A percentile compares a stretch with the other conserved stretches of the same genome.
Conservation (phyloP, 2,888 invertebrate species). For the Pammene fasciana region DNA sequence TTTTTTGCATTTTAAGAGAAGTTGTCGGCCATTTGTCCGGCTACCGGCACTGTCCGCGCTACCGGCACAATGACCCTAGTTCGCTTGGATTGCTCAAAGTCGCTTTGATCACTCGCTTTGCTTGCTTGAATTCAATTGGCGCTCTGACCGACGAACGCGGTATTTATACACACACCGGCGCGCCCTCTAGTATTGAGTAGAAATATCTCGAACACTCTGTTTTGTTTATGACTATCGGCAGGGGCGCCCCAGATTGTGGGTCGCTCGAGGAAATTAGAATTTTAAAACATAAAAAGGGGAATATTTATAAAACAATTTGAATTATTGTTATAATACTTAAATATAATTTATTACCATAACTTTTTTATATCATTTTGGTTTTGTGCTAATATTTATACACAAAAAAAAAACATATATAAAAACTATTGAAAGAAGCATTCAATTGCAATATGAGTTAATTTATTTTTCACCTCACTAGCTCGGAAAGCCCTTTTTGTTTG, state of each 20-base stretch:
- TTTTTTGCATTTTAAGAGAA: too few relatives aligned
- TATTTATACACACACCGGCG: conserved; percentile 53
- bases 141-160: conserved; percentile 13
- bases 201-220: conserved; percentile 51
- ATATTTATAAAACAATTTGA: not conserved
- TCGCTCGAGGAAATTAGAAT: conserved; percentile 41
- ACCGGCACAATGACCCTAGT: too few relatives aligned
- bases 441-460: too few relatives aligned
- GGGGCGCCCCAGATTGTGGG: conserved; percentile 43
- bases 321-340: not conserved
- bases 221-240: conserved; percentile 42
- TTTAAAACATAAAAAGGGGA: not conserved
- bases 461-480: too few relatives aligned
- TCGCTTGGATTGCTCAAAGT: not conserved
- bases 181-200: conserved; percentile 68
- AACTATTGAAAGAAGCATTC: too few relatives aligned
- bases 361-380: too few relatives aligned
- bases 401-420: too few relatives aligned
- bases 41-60: too few relatives aligned
- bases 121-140: conserved; percentile 50
- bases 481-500: too few relatives aligned
- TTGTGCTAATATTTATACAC: too few relatives aligned
- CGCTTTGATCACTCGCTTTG: conserved; percentile 20
- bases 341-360: too few relatives aligned
- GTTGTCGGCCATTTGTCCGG: too few relatives aligned